phyloP scores from a whole-genome alignment of 2,113 vertebrate species.

The Rafetus swinhoei region DNA sequence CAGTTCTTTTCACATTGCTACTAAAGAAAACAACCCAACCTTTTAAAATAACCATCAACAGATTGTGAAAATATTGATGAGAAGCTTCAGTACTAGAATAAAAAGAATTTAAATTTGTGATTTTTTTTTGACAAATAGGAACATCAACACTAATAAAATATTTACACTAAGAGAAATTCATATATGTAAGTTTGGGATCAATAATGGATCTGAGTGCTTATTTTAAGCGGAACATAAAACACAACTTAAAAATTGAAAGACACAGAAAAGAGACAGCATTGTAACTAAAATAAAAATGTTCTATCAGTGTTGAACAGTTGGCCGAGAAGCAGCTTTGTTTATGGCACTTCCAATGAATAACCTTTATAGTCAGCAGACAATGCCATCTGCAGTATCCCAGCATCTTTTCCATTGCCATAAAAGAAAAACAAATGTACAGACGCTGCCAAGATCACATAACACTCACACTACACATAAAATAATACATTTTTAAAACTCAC shows the following conservation, averaged over 20 bases:
- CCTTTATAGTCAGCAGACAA: neutral
- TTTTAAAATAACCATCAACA: neutral
- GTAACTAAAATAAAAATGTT: neutral
- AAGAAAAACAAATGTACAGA: neutral
- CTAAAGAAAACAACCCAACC: neutral
- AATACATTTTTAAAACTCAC: neutral
- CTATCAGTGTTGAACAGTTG: neutral
- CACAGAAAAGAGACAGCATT: neutral
- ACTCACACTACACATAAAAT: neutral
- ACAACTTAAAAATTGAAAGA: neutral
- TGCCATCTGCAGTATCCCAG: conserved; percentile 27
- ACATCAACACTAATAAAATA: neutral
- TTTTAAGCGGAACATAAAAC: neutral
- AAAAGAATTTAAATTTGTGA: neutral
- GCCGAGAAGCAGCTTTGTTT: neutral
- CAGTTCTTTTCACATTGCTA: neutral
- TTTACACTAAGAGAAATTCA: neutral
- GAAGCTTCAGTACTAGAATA: neutral
- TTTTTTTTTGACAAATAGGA: neutral
- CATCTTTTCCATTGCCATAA: neutral
- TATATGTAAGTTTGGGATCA: neutral
- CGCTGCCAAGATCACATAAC: neutral
- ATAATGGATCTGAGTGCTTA: neutral
- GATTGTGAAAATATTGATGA: neutral
- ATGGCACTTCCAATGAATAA: neutral